Evolutionary conservation across 2,888 invertebrate genomes (phyloP).

Genomic region (Caenorhabditis zanzibari): DNA sequence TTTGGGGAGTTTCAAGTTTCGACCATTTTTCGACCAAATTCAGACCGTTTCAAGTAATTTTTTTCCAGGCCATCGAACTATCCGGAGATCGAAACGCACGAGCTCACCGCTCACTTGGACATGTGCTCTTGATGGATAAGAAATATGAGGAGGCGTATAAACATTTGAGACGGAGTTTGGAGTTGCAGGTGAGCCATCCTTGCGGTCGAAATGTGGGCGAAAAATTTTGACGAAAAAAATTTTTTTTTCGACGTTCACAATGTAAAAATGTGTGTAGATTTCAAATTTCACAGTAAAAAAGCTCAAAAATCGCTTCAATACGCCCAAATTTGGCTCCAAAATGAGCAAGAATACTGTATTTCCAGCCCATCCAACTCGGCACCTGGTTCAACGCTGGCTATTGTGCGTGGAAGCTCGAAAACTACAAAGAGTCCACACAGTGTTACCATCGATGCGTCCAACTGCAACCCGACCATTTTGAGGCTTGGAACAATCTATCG

Average conservation of each 20-base stretch:
- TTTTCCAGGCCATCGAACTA: constrained; percentile 93
- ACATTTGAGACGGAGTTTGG: constrained; percentile 83
- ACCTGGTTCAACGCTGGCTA: constrained; percentile 82
- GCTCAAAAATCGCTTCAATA: background rate
- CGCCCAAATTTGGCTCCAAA: constrained; percentile 72
- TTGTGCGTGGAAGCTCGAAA: constrained; percentile 81
- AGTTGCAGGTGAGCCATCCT: constrained; percentile 65
- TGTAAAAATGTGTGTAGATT: background rate
- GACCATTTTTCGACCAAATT: too few relatives aligned
- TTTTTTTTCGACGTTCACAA: background rate
- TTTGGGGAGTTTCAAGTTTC: too few relatives aligned
- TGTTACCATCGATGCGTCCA: constrained; percentile 76
- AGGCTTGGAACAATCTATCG: constrained; percentile 98
- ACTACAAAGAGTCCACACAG: constrained; percentile 69
- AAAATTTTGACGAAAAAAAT: too few relatives aligned
- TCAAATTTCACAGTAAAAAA: too few relatives aligned
- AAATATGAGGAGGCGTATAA: constrained; percentile 83
- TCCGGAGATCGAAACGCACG: constrained; percentile 88
- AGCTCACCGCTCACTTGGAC: constrained; percentile 93
- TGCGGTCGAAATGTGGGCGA: too few relatives aligned
- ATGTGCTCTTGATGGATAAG: constrained; percentile 88
- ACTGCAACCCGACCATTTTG: constrained; percentile 87
- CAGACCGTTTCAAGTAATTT: too few relatives aligned
- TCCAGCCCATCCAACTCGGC: constrained; percentile 69
- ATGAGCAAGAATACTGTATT: background rate